Conservation (phyloP, 2,888 invertebrate genomes). For the Noctua fimbriata region DNA sequence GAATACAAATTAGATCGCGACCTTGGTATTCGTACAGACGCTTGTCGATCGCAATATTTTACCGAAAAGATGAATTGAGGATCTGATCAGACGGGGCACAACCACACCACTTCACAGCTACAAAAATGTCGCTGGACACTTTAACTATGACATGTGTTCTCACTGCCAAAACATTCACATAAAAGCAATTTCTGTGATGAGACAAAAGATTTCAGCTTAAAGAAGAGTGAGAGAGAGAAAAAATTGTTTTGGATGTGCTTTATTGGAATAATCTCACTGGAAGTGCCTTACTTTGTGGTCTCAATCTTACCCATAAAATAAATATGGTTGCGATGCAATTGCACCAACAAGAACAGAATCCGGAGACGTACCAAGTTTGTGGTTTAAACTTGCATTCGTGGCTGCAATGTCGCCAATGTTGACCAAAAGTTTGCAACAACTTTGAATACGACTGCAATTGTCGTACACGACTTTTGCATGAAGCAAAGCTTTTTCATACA, state of each 20-base stretch:
- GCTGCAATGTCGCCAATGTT: neutral
- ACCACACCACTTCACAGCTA: neutral
- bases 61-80: slow-evolving; percentile 48
- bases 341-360: neutral
- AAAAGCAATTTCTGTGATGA: neutral
- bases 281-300: neutral
- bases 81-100: neutral
- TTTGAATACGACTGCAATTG: neutral
- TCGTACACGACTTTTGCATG: neutral
- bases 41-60: slow-evolving; percentile 55
- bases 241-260: neutral
- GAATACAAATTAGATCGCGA: slow-evolving; percentile 55
- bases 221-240: neutral
- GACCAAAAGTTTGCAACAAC: slow-evolving; percentile 5
- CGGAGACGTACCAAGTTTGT: neutral
- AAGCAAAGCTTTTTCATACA: neutral
- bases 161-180: neutral
- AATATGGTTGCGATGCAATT: neutral
- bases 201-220: neutral
- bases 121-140: neutral
- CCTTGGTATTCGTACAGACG: slow-evolving; percentile 45
- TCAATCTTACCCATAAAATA: neutral
- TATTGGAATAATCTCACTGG: neutral
- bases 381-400: neutral
- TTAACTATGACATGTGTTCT: neutral